Evolutionary conservation across 2,113 vertebrate genomes (phyloP), one percentile per base, ranked within the genome.

Genomic region (Columbina picui): DNA sequence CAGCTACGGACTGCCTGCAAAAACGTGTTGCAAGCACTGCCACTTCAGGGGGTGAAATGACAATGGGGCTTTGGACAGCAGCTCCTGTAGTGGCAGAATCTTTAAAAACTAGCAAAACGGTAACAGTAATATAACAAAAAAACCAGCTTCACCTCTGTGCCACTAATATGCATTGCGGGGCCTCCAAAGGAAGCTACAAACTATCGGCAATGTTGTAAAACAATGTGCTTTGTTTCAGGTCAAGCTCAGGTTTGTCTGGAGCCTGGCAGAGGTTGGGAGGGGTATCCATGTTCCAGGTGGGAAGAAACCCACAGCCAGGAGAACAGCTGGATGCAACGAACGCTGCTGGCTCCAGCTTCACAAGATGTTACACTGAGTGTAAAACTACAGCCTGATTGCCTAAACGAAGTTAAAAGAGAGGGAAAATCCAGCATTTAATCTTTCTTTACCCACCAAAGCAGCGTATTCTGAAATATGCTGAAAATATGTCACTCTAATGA

Each of bases 211-310:
- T 2, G 15, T 8, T 43, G 74, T 50, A 78, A 94, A 96, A 64
- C 70, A 85, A 76, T 23, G 61, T 25, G 50, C 45, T 83, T 95
- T 93, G 82, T 83, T 60, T 79, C 70, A 75, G 32, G 67, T 64
- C 53, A 52, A 52, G 34, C 63, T 47, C 18, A 91, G 75, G 67
- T 61, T 76, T n/a, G 36, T 18, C 70, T n/a, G 45, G 60, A 90
- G 74, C 27, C 63, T 60, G 49, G 65, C 49, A 89, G 78, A 67
- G n/a, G 47, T 39, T 94, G 6, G 0, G 60, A 52, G 27, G 30
- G 61, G 26, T 9, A 34, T 39, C 39, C 2, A 1, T 20, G 45
- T 32, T 83, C 36, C 0, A 0, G 38, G 32, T 7, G 2, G 50
- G 50, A 88, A 20, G 80, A 92, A 96, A 65, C 10, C 19, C 50